A percentile compares a stretch with the other conserved stretches of the same genome.
Evolutionary conservation across 1,140 invertebrate genomes (phyloP).

Genomic region (Philaenus spumarius): DNA sequence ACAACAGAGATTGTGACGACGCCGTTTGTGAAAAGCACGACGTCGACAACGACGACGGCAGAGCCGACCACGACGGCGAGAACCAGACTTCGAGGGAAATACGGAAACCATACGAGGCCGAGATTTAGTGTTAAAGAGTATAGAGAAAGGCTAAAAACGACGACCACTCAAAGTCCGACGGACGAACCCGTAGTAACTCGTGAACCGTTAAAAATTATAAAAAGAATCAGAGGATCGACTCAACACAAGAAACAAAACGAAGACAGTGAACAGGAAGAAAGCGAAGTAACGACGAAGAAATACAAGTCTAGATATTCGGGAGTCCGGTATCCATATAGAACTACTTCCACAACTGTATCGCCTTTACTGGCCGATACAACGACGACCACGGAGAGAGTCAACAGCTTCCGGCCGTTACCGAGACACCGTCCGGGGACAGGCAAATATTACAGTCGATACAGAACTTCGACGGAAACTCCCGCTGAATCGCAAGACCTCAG

Average conservation of each 20-base stretch:
- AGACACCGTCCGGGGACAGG: conserved; percentile 31
- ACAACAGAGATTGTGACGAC: conserved; percentile 14
- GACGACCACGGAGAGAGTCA: conserved; percentile 33
- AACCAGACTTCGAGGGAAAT: conserved; percentile 23
- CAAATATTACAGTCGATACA: conserved; percentile 33
- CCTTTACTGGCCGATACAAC: conserved; percentile 1
- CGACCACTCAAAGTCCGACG: conserved; percentile 24
- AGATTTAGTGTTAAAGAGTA: conserved; percentile 40
- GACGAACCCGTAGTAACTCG: neutral
- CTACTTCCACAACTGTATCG: conserved; percentile 13
- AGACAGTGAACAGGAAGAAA: conserved; percentile 4
- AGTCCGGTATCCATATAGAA: conserved; percentile 19
- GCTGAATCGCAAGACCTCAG: conserved; percentile 13
- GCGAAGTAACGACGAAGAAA: conserved; percentile 19
- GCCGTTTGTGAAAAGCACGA: too few relatives aligned
- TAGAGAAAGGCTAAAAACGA: conserved; percentile 39
- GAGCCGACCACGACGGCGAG: neutral
- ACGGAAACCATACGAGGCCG: conserved; percentile 28
- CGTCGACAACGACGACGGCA: conserved; percentile 16
- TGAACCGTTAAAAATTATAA: conserved; percentile 5
- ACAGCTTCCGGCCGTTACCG: conserved; percentile 37
- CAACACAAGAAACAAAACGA: conserved; percentile 1
- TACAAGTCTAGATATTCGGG: conserved; percentile 24
- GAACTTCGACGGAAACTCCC: conserved; percentile 26
- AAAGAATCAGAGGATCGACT: conserved; percentile 1